Percentiles rank a stretch among this genome's conserved stretches.
Conservation (phyloP, 2,797 vertebrate genomes). For the Eleutherodactylus coqui region DNA sequence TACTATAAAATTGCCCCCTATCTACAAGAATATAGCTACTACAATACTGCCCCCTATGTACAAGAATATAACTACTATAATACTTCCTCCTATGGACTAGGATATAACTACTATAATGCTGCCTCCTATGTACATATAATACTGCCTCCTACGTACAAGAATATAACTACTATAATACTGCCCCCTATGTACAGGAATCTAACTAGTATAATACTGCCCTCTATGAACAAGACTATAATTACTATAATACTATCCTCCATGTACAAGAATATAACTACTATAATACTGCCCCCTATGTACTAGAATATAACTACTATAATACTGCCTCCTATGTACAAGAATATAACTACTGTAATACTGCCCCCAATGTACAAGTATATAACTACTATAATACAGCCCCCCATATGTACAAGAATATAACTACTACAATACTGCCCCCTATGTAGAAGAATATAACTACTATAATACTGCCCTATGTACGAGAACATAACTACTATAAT, state of each 20-base stretch:
- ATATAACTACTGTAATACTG: background rate
- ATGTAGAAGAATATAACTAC: background rate
- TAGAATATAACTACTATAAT: no score
- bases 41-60: no score
- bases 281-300: no score
- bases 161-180: slow-evolving; percentile 10
- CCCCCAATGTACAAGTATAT: background rate
- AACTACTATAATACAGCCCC: no score
- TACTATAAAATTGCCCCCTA: no score
- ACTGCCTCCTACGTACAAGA: background rate
- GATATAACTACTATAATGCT: background rate
- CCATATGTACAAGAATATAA: background rate
- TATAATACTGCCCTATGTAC: background rate
- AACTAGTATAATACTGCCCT: no score
- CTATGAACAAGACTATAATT: no score
- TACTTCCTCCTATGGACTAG: background rate
- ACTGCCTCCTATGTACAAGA: no score
- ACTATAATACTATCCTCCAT: background rate
- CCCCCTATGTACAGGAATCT: background rate
- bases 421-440: background rate
- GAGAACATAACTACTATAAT: background rate
- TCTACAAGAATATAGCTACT: no score
- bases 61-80: background rate
- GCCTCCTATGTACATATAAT: slow-evolving; percentile 1
- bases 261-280: background rate